These are phyloP conservation scores for Cryptocephalus primarius DNA, from an alignment of 2,888 invertebrate species.

Conservation along the genomic window DNA sequence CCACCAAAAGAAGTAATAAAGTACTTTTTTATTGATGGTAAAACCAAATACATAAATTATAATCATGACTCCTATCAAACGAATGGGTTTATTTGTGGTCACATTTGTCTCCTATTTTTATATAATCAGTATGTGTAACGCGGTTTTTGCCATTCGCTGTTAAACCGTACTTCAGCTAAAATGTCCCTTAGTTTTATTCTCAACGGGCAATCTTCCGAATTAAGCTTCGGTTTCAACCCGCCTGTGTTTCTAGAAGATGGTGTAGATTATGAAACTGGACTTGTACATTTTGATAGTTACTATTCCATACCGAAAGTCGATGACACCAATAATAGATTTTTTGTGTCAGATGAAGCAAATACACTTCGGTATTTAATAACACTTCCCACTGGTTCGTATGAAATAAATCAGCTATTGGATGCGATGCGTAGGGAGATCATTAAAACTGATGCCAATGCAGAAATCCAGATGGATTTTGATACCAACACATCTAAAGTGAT, in stretches of 20 bases:
- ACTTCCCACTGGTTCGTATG: background rate
- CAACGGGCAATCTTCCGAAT: background rate
- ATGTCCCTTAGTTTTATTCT: background rate
- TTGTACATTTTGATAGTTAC: constrained; percentile 6
- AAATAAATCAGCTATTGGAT: background rate
- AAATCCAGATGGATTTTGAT: background rate
- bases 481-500: constrained; percentile 1
- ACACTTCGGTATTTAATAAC: too few species aligned
- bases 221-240: constrained; percentile 3
- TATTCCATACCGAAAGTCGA: constrained; percentile 3
- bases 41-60: background rate
- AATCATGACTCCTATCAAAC: background rate
- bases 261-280: constrained; percentile 5
- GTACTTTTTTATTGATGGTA: constrained; percentile 4
- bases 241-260: constrained; percentile 6
- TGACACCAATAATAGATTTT: background rate
- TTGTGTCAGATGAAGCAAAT: too few species aligned
- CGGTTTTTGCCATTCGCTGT: background rate
- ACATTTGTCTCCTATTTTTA: constrained; percentile 4
- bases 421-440: too few species aligned
- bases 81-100: background rate
- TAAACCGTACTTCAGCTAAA: background rate
- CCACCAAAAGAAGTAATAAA: constrained; percentile 8
- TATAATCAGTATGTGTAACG: constrained; percentile 1
- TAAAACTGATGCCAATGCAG: background rate